phyloP scores from a whole-genome alignment of 1,140 invertebrate species.

The Saccostrea glomerata region DNA sequence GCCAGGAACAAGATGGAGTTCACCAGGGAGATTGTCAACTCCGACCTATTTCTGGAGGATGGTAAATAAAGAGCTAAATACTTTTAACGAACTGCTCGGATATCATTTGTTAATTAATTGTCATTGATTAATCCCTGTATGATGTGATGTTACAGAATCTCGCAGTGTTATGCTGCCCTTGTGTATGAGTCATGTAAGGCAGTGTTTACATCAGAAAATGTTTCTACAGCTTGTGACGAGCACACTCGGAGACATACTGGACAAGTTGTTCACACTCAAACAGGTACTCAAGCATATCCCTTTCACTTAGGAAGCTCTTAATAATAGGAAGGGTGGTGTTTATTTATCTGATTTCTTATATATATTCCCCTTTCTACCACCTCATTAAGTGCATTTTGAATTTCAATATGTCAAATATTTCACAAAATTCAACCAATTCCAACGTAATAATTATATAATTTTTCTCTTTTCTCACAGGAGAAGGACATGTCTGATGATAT shows the following conservation, averaged over 20 bases:
- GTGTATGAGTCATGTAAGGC: constrained; percentile 67
- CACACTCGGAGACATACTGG: constrained; percentile 72
- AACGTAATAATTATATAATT: neutral
- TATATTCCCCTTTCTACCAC: no score
- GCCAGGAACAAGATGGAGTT: constrained; percentile 85
- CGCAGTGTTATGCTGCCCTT: constrained; percentile 81
- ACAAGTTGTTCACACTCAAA: constrained; percentile 64
- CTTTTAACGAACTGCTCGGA: no score
- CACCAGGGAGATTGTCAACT: constrained; percentile 86
- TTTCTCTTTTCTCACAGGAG: neutral
- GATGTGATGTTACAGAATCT: constrained; percentile 83
- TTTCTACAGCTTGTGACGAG: constrained; percentile 63
- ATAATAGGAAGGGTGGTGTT: no score
- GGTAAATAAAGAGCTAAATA: constrained; percentile 68
- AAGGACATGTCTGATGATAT: constrained; percentile 13
- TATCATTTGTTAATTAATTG: no score
- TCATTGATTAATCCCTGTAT: no score
- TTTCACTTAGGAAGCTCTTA: neutral
- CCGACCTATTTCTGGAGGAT: constrained; percentile 86
- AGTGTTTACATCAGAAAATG: constrained; percentile 82
- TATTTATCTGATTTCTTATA: no score
- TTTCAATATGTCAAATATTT: neutral
- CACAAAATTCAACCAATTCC: neutral
- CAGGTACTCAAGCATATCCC: constrained; percentile 54
- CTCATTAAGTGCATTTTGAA: neutral